These are phyloP conservation scores for Taenaris catops DNA, from an alignment of 2,888 invertebrate species.

Conservation along the genomic window DNA sequence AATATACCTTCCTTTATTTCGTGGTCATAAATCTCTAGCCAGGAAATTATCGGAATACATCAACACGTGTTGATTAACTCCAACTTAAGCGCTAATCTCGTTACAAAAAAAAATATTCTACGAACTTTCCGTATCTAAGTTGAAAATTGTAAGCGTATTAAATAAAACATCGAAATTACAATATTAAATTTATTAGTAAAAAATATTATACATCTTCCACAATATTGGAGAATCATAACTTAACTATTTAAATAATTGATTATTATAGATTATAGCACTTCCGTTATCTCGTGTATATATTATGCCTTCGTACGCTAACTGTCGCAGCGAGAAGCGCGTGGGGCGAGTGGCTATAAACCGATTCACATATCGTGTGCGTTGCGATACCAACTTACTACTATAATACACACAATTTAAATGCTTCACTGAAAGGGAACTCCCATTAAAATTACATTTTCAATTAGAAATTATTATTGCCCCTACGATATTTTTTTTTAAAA, in stretches of 20 bases:
- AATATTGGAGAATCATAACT: slow-evolving; percentile 79
- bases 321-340: slow-evolving; percentile 66
- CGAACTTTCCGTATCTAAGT: too few species aligned
- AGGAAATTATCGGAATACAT: too few species aligned
- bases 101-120: too few species aligned
- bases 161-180: too few species aligned
- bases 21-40: too few species aligned
- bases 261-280: slow-evolving; percentile 77
- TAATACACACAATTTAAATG: slow-evolving; percentile 65
- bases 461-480: slow-evolving; percentile 17
- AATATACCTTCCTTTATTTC: too few species aligned
- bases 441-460: slow-evolving; percentile 12
- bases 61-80: too few species aligned
- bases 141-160: too few species aligned
- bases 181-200: slow-evolving; percentile 81
- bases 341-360: slow-evolving; percentile 7
- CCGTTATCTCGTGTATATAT: slow-evolving; percentile 50
- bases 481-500: slow-evolving; percentile 31
- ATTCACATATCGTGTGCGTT: slow-evolving; percentile 30
- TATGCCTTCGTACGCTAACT: slow-evolving; percentile 61
- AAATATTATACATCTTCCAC: slow-evolving; percentile 80
- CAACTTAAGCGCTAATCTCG: too few species aligned
- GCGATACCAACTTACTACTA: slow-evolving; percentile 37
- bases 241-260: slow-evolving; percentile 76
- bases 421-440: slow-evolving; percentile 42